Evolutionary conservation across 2,113 vertebrate genomes (phyloP).

Genomic region (Lophotis ruficrista): DNA sequence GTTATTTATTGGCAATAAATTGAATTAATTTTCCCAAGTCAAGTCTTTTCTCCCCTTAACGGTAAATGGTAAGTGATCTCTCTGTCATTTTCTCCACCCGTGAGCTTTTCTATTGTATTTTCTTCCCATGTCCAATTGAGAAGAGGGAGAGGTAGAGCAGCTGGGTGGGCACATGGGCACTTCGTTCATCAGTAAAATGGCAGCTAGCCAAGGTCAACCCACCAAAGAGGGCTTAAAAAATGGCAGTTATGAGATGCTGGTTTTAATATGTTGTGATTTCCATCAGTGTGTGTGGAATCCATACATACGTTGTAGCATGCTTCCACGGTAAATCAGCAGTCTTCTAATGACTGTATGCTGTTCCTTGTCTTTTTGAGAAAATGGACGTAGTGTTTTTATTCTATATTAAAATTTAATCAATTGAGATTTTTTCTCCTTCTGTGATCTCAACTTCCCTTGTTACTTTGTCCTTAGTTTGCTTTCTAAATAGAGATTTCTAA

Average conservation of each 20-base stretch:
- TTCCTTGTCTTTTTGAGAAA: neutral
- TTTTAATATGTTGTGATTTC: neutral
- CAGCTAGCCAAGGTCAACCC: neutral
- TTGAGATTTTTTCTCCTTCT: neutral
- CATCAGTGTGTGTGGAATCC: neutral
- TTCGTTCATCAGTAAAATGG: neutral
- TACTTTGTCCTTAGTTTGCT: neutral
- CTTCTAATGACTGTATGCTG: neutral
- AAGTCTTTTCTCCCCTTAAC: neutral
- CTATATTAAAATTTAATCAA: neutral
- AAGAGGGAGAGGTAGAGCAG: neutral
- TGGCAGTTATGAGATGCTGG: neutral
- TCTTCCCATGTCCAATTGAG: neutral
- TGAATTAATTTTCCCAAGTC: neutral
- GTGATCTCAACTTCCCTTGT: neutral
- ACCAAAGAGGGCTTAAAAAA: neutral
- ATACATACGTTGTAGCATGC: neutral
- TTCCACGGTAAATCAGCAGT: neutral
- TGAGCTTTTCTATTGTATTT: neutral
- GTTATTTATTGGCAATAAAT: neutral
- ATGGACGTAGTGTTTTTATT: neutral
- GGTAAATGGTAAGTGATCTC: neutral
- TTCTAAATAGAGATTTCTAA: neutral
- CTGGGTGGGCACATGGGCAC: neutral
- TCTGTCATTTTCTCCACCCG: neutral